These are phyloP conservation scores for Riptortus pedestris DNA, from an alignment of 1,140 invertebrate genomes.

Conservation along the genomic window DNA sequence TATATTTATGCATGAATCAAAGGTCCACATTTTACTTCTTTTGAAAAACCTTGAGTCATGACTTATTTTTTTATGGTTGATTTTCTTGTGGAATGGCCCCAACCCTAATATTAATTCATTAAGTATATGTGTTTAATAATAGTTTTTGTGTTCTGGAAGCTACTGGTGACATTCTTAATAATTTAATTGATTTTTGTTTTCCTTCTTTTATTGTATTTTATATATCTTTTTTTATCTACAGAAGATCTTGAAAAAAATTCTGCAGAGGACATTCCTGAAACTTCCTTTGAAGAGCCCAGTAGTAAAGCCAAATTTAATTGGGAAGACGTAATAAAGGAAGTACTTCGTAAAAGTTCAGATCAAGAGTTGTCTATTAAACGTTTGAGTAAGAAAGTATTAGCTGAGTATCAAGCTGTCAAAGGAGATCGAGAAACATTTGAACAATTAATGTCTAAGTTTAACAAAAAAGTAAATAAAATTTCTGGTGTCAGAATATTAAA, in stretches of 20 bases:
- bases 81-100: too few relatives aligned
- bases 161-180: background rate
- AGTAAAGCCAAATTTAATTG: constrained; percentile 24
- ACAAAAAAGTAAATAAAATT: constrained; percentile 27
- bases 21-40: too few relatives aligned
- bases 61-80: too few relatives aligned
- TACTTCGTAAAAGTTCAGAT: constrained; percentile 18
- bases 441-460: constrained; percentile 24
- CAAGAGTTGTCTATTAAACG: constrained; percentile 25
- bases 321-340: constrained; percentile 23
- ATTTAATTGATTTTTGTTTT: background rate
- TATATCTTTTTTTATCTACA: background rate
- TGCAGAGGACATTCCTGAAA: background rate
- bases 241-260: background rate
- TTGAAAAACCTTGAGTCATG: too few relatives aligned
- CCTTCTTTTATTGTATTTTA: background rate
- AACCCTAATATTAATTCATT: too few relatives aligned
- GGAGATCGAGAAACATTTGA: constrained; percentile 23
- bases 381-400: constrained; percentile 24
- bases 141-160: background rate
- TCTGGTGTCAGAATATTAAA: constrained; percentile 24
- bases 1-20: too few relatives aligned
- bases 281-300: background rate
- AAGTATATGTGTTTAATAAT: too few relatives aligned
- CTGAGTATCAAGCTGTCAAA: constrained; percentile 24